A percentile compares a stretch with the other conserved stretches of the same genome.
Evolutionary conservation across 2,888 invertebrate genomes (phyloP).

Genomic region (Muscina levida): DNA sequence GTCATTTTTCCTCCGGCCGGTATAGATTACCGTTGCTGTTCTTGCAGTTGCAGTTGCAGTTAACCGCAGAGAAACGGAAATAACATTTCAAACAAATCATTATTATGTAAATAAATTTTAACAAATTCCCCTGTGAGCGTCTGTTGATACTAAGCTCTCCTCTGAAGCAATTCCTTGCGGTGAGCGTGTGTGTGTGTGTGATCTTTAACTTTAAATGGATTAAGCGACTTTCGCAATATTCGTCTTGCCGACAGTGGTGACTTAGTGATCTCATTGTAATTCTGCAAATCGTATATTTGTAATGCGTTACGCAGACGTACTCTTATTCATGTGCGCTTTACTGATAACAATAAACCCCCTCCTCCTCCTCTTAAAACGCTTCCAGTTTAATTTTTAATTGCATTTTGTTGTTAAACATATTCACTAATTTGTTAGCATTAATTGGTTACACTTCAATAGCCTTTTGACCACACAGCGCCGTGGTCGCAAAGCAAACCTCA

Average conservation of each 20-base stretch:
- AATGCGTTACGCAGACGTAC: conserved; percentile 29
- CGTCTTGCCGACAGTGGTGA: background rate
- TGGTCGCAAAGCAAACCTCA: background rate
- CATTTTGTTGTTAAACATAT: conserved; percentile 44
- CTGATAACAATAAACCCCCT: no score
- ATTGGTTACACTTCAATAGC: conserved; percentile 27
- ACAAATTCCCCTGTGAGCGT: background rate
- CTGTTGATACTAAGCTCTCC: background rate
- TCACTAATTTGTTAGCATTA: conserved; percentile 33
- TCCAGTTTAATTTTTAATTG: conserved; percentile 31
- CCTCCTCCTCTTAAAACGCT: background rate
- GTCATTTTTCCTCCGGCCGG: no score
- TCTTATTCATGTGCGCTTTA: no score
- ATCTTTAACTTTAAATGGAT: background rate
- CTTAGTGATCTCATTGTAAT: background rate
- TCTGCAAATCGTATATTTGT: background rate
- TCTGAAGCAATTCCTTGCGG: background rate
- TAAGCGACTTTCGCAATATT: conserved; percentile 18
- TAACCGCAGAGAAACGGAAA: conserved; percentile 19
- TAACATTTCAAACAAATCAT: conserved; percentile 27
- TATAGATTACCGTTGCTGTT: background rate
- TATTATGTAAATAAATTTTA: conserved; percentile 16
- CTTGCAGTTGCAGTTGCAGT: background rate
- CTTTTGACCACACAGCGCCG: conserved; percentile 12
- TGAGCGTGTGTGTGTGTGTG: background rate